These are phyloP conservation scores for Atta cephalotes DNA, from an alignment of 1,140 invertebrate genomes.

Conservation along the genomic window DNA sequence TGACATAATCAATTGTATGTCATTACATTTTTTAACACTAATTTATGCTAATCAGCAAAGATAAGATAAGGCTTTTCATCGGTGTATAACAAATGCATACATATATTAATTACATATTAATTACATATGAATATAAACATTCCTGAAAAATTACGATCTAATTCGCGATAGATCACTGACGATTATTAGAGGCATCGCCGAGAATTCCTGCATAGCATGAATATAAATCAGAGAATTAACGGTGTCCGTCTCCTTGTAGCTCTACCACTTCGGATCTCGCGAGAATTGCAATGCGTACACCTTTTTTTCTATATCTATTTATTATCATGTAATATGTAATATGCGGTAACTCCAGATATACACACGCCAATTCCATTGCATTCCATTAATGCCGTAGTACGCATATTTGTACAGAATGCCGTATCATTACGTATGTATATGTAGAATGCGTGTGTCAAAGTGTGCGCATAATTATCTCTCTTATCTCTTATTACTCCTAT, in stretches of 20 bases:
- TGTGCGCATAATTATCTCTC: background rate
- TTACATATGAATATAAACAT: background rate
- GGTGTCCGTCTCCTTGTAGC: background rate
- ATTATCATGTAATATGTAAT: background rate
- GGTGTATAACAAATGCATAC: background rate
- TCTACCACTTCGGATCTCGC: background rate
- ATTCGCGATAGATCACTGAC: background rate
- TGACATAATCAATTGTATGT: background rate
- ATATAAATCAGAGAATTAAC: background rate
- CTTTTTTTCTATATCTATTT: background rate
- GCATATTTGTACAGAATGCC: background rate
- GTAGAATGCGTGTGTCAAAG: background rate
- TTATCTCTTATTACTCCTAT: background rate
- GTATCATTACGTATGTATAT: background rate
- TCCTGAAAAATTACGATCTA: background rate
- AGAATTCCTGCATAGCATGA: constrained; percentile 38
- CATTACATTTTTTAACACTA: background rate
- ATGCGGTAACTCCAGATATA: background rate
- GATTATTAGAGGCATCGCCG: background rate
- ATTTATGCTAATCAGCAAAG: background rate
- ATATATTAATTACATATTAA: background rate
- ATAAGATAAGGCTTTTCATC: background rate
- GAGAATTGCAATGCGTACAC: background rate
- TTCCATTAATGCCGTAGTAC: background rate
- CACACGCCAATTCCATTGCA: background rate